Conservation (phyloP, 2,888 invertebrate genomes). For the Tridacna gigas region DNA sequence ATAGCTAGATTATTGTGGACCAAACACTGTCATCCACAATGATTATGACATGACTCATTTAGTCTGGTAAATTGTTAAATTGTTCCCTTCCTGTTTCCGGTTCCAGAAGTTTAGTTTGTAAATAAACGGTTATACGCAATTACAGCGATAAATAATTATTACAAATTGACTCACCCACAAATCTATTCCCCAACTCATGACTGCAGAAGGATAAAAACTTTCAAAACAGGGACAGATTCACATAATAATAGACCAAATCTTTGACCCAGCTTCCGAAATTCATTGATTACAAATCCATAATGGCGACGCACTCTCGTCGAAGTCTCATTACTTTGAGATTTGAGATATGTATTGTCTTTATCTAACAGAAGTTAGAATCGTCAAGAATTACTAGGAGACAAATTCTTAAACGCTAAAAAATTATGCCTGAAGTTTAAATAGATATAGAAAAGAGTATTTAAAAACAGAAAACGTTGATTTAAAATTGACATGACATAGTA, state of each 20-base stretch:
- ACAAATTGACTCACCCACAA: slow-evolving; percentile 75
- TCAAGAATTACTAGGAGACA: too few species aligned
- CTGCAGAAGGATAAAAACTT: slow-evolving; percentile 54
- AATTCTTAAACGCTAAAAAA: too few species aligned
- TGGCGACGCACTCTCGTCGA: slow-evolving; percentile 39
- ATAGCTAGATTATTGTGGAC: too few species aligned
- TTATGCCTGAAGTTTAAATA: too few species aligned
- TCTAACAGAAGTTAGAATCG: too few species aligned
- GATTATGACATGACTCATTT: slow-evolving; percentile 12
- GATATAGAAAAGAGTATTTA: too few species aligned
- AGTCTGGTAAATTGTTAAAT: slow-evolving; percentile 13
- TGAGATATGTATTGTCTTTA: too few species aligned
- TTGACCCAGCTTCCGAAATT: slow-evolving; percentile 33
- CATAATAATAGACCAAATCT: slow-evolving; percentile 42
- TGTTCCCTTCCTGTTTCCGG: slow-evolving; percentile 65
- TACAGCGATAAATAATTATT: background rate
- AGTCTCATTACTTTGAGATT: background rate
- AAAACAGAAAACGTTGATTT: too few species aligned
- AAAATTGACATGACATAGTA: too few species aligned
- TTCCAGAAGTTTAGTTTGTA: slow-evolving; percentile 36
- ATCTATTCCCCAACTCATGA: slow-evolving; percentile 80
- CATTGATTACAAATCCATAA: slow-evolving; percentile 68
- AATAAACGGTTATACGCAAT: slow-evolving; percentile 23
- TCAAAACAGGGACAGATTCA: slow-evolving; percentile 30
- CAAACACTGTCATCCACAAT: too few species aligned